Conservation (phyloP, 2,888 invertebrate genomes). For the Trichogramma evanescens region DNA sequence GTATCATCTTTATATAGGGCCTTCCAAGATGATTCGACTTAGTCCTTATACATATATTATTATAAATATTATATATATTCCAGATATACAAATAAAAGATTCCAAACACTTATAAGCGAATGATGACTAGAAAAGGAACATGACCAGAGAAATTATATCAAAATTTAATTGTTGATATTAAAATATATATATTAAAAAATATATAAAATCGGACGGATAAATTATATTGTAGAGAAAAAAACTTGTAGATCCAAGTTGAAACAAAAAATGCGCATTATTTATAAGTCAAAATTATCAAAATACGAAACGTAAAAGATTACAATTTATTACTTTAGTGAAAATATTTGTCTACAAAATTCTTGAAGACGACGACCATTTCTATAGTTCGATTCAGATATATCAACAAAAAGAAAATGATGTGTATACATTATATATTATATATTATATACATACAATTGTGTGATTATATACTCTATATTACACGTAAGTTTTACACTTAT, state of each 20-base stretch:
- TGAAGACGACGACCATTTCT: background rate
- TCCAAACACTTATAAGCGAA: background rate
- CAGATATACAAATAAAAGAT: slow-evolving; percentile 2
- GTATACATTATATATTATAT: no score
- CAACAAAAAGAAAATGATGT: no score
- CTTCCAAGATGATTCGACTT: no score
- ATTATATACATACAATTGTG: no score
- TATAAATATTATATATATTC: background rate
- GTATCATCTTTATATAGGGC: no score
- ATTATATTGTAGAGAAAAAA: slow-evolving; percentile 10
- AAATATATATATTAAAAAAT: slow-evolving; percentile 12
- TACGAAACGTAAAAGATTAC: background rate
- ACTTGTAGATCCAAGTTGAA: slow-evolving; percentile 10
- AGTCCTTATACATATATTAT: no score
- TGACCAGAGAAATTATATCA: background rate
- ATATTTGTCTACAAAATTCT: slow-evolving; percentile 4
- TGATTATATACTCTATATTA: no score
- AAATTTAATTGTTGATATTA: slow-evolving; percentile 15
- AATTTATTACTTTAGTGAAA: slow-evolving; percentile 3
- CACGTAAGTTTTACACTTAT: no score
- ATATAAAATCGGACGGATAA: slow-evolving; percentile 13
- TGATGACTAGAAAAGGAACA: background rate
- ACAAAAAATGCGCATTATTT: slow-evolving; percentile 12
- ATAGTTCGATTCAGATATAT: no score
- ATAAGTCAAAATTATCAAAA: background rate